Conservation (phyloP, 2,888 invertebrate genomes). For the Hecatera dysodea region DNA sequence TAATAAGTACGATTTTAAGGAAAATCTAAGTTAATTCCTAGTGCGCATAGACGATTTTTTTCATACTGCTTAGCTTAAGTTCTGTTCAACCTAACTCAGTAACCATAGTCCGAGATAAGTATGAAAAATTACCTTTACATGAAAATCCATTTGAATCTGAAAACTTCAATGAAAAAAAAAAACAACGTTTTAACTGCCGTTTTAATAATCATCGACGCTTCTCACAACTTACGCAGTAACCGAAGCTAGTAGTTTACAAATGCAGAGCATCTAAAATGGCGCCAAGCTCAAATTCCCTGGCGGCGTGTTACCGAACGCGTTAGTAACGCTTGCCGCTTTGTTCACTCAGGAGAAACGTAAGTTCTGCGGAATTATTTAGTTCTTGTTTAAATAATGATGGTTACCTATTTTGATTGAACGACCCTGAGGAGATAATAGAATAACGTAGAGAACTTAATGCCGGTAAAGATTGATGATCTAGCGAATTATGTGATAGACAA, state of each 20-base stretch:
- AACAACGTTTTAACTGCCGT: neutral
- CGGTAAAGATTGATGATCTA: neutral
- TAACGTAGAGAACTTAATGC: neutral
- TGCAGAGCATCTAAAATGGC: slow-evolving; percentile 23
- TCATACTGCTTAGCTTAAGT: too few species aligned
- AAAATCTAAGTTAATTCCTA: neutral
- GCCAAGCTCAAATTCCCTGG: slow-evolving; percentile 16
- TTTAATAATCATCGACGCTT: slow-evolving; percentile 7
- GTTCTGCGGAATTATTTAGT: slow-evolving; percentile 34
- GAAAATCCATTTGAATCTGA: neutral
- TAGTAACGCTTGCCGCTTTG: slow-evolving; percentile 24
- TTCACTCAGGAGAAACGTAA: slow-evolving; percentile 1
- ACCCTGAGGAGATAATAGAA: neutral
- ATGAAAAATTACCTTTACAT: neutral
- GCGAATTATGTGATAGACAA: neutral
- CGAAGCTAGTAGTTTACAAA: slow-evolving; percentile 2
- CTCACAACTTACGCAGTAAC: slow-evolving; percentile 2
- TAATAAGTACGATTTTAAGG: neutral
- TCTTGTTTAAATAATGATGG: slow-evolving; percentile 8
- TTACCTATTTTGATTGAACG: neutral
- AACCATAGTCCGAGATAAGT: too few species aligned
- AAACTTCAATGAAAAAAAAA: neutral
- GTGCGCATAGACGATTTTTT: too few species aligned
- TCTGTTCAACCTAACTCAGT: too few species aligned
- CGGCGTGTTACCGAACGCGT: slow-evolving; percentile 28